A percentile compares a stretch with the other conserved stretches of the same genome.
These are phyloP conservation scores for Notechis scutatus DNA, from an alignment of 2,113 vertebrate genomes.

Conservation along the genomic window DNA sequence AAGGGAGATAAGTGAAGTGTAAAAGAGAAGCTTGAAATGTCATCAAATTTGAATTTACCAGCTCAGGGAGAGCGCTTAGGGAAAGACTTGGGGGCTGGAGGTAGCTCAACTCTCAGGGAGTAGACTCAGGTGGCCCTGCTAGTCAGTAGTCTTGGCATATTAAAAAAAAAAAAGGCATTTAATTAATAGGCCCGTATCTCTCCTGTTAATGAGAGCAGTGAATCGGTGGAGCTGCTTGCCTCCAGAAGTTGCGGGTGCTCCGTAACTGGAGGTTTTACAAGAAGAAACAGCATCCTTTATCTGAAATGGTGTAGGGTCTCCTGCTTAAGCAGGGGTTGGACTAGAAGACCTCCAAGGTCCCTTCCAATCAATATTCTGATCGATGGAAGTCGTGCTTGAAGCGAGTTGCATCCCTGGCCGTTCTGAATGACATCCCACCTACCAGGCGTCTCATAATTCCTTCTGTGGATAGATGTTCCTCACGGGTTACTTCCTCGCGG, in stretches of 20 bases:
- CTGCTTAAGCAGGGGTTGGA: neutral
- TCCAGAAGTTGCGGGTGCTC: neutral
- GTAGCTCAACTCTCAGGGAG: no score
- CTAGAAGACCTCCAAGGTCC: neutral
- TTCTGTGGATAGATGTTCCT: neutral
- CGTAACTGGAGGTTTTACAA: neutral
- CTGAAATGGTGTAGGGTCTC: no score
- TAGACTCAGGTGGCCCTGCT: neutral
- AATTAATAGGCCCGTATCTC: neutral
- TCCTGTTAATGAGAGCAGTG: neutral
- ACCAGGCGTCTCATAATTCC: neutral
- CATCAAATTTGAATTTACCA: neutral
- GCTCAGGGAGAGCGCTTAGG: neutral
- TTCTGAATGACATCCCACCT: neutral
- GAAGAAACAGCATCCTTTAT: no score
- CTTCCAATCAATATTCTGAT: neutral
- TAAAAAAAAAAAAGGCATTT: neutral
- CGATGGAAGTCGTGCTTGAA: slow-evolving; percentile 8
- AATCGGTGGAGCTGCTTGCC: neutral
- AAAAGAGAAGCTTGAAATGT: slow-evolving; percentile 22
- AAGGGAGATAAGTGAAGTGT: slow-evolving; percentile 4
- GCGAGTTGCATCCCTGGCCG: neutral
- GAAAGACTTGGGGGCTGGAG: neutral
- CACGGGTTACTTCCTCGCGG: neutral
- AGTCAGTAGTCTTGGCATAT: neutral